Conservation (phyloP, 2,113 vertebrate genomes). For the Atrichornis clamosus region DNA sequence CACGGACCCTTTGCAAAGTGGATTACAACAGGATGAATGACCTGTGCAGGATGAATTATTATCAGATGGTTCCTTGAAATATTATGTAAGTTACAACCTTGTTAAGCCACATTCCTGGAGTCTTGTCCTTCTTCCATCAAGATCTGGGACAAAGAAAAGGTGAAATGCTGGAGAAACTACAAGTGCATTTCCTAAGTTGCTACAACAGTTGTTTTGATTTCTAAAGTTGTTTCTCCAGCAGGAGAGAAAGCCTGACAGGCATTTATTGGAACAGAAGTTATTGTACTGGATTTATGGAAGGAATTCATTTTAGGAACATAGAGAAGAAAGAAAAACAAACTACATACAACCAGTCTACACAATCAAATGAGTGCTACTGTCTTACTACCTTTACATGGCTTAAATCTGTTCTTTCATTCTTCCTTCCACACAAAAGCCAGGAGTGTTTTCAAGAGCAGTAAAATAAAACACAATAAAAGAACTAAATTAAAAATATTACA, state of each 20-base stretch:
- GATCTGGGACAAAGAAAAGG: neutral
- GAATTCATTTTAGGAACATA: conserved; percentile 61
- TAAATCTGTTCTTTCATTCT: neutral
- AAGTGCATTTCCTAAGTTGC: conserved; percentile 46
- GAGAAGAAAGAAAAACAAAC: neutral
- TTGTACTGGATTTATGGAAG: conserved; percentile 58
- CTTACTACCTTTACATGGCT: neutral
- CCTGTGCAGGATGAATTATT: neutral
- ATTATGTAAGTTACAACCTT: conserved; percentile 25
- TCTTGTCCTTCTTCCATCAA: neutral
- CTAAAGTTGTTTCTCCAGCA: conserved; percentile 48
- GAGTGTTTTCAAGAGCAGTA: neutral
- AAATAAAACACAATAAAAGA: neutral
- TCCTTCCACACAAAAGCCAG: neutral
- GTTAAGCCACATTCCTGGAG: neutral
- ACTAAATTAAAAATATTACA: neutral
- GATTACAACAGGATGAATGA: neutral
- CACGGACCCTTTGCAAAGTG: neutral
- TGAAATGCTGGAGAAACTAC: conserved; percentile 32
- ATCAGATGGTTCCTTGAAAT: conserved; percentile 2
- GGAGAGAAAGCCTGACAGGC: conserved; percentile 61
- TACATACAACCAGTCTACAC: neutral
- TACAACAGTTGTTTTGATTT: conserved; percentile 28
- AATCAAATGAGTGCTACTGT: neutral
- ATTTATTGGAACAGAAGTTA: conserved; percentile 71